Evolutionary conservation across 2,888 invertebrate species (phyloP), one percentile per base, ranked within the genome.

Genomic region (Tinea trinotella): DNA sequence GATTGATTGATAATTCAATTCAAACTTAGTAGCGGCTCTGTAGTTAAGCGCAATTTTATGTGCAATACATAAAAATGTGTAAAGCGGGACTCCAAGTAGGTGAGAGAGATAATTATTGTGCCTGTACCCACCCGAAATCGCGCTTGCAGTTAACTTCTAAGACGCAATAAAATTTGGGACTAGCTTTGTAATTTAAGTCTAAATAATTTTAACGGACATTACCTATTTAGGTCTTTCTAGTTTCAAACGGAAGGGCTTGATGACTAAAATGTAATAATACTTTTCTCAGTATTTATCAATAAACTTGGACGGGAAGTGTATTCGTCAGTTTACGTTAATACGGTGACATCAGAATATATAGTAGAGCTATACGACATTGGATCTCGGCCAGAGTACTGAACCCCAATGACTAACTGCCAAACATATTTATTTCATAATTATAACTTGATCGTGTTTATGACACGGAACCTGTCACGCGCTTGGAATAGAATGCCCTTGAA

Each of bases 391-490:
- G 19, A 4, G 46, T 40, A 40, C 40, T 40, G 13, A 40, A 40
- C 40, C 13, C 3, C 6, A 40, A 40, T 40, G 40, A 40, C 40
- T 40, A 40, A 40, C 40, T 40, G 40, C 40, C 40, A 12, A 40
- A 40, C 40, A 24, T 7, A 24, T 24, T 24, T 9, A 24, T 24
- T 24, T 24, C 40, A 12, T 40, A 57, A 54, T 52, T 55, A 55
- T 46, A 54, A 44, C 17, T 40, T 56, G 46, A 36, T 30, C 36
- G 52, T 48, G 54, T 56, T 55, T 22, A 20, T 48, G 10, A 46
- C 54, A 54, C 30, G 57, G 54, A 57, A 55, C 53, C 46, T 36
- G 19, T 34, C 22, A 50, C 22, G 36, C 24, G 22, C 46, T 20
- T 13, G 40, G 7, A 40, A 40, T 40, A 40, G 15, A 12, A 15